phyloP scores from a whole-genome alignment of 2,113 vertebrate species.

The Ellobius talpinus region DNA sequence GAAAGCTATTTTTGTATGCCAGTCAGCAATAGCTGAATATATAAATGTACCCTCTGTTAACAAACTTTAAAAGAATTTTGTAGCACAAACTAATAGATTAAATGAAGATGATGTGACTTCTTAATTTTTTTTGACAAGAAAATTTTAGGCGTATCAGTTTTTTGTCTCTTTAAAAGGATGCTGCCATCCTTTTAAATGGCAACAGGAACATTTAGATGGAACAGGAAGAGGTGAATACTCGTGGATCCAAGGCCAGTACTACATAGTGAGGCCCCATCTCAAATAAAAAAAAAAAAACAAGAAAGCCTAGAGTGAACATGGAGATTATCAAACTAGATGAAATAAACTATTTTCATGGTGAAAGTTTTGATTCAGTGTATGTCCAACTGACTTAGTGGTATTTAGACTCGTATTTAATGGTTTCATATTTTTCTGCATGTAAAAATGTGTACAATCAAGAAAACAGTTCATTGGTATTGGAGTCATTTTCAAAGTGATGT shows the following conservation, averaged over 20 bases:
- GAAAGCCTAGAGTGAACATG: neutral
- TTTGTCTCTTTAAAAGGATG: neutral
- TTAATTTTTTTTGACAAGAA: slow-evolving; percentile 1
- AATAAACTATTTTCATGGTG: neutral
- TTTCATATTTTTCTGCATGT: neutral
- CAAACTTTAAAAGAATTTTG: neutral
- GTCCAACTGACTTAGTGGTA: neutral
- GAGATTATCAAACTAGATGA: neutral
- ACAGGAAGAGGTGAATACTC: too few relatives aligned
- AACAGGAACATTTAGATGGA: too few relatives aligned
- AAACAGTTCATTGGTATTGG: slow-evolving; percentile 29
- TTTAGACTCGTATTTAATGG: neutral
- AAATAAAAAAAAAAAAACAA: neutral
- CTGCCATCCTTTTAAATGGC: too few relatives aligned
- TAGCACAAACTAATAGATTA: neutral
- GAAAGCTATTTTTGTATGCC: neutral
- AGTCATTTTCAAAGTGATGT: slow-evolving; percentile 53
- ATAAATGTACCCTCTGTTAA: neutral
- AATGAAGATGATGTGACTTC: neutral
- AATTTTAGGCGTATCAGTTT: neutral
- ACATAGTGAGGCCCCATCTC: neutral
- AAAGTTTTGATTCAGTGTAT: neutral
- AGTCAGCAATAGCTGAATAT: neutral
- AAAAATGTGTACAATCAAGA: neutral
- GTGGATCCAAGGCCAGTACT: too few relatives aligned